phyloP scores from a whole-genome alignment of 2,888 invertebrate species.

The Schizotus pectinicornis region DNA sequence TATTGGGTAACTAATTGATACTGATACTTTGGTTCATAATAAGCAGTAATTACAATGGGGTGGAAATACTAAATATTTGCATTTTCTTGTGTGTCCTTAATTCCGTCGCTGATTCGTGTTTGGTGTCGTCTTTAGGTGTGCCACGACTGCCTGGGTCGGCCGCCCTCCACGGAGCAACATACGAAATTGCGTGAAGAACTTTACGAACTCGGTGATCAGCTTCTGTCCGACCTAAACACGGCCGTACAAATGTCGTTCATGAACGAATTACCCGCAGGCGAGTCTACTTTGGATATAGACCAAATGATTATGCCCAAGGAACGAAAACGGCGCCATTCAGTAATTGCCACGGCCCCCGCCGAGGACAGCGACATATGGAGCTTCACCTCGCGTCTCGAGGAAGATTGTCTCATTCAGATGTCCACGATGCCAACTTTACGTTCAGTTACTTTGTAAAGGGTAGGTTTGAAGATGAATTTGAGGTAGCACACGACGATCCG shows the following conservation, averaged over 20 bases:
- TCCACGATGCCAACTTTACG: constrained; percentile 51
- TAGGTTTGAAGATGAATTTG: constrained; percentile 24
- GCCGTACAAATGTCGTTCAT: constrained; percentile 63
- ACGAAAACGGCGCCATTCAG: constrained; percentile 66
- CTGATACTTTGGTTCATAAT: no score
- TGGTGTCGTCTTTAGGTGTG: constrained; percentile 44
- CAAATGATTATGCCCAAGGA: constrained; percentile 52
- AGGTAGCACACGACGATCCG: constrained; percentile 25
- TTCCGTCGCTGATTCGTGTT: not conserved
- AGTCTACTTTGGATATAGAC: constrained; percentile 46
- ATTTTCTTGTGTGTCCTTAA: not conserved
- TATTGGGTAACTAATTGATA: no score
- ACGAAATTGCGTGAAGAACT: constrained; percentile 60
- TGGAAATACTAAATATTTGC: no score
- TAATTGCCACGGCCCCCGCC: constrained; percentile 23
- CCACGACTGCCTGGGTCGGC: constrained; percentile 47
- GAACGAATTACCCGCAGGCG: constrained; percentile 47
- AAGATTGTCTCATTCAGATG: constrained; percentile 53
- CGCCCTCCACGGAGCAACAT: constrained; percentile 40
- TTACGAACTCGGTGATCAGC: constrained; percentile 67
- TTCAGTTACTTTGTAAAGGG: constrained; percentile 52
- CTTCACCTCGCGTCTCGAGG: constrained; percentile 59
- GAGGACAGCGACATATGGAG: constrained; percentile 58
- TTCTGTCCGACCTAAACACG: constrained; percentile 64
- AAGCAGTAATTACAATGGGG: no score